Percentiles rank a stretch among this genome's conserved stretches.
phyloP scores from a whole-genome alignment of 1,140 invertebrate genomes.

The Eulimnadia texana region DNA sequence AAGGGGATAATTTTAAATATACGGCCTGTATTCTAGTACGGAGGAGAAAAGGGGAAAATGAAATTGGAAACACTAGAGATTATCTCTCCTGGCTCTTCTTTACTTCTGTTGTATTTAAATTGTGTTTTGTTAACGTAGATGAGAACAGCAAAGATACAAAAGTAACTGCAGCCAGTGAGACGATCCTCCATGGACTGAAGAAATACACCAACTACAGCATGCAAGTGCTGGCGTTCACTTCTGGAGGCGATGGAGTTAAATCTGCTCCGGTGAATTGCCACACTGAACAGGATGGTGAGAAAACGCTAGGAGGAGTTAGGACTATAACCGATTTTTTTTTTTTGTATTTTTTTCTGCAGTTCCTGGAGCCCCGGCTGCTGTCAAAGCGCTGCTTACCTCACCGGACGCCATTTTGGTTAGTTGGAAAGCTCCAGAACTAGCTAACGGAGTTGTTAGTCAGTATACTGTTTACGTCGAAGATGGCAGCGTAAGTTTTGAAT shows the following conservation, averaged over 20 bases:
- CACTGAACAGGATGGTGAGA: conserved; percentile 84
- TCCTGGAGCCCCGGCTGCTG: conserved; percentile 76
- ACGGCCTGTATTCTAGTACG: no score
- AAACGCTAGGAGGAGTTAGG: background rate
- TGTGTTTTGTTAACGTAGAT: conserved; percentile 38
- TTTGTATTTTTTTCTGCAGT: conserved; percentile 38
- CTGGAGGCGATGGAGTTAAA: conserved; percentile 87
- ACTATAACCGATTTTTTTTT: background rate
- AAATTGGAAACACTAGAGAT: conserved; percentile 29
- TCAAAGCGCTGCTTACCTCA: conserved; percentile 85
- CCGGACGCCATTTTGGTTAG: conserved; percentile 77
- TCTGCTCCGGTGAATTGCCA: conserved; percentile 80
- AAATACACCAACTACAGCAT: conserved; percentile 96
- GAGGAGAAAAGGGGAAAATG: no score
- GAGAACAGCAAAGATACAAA: conserved; percentile 82
- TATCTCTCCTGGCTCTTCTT: background rate
- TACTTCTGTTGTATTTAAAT: background rate
- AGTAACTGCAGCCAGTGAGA: conserved; percentile 79
- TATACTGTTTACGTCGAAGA: conserved; percentile 84
- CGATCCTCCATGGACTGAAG: conserved; percentile 76
- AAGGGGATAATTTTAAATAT: no score
- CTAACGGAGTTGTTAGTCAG: conserved; percentile 82
- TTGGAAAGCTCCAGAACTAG: conserved; percentile 79
- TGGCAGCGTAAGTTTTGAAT: conserved; percentile 26
- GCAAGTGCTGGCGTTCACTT: conserved; percentile 85